These are phyloP conservation scores for Petrocephalus schoutedeni DNA, from an alignment of 2,797 vertebrate species.

Conservation along the genomic window DNA sequence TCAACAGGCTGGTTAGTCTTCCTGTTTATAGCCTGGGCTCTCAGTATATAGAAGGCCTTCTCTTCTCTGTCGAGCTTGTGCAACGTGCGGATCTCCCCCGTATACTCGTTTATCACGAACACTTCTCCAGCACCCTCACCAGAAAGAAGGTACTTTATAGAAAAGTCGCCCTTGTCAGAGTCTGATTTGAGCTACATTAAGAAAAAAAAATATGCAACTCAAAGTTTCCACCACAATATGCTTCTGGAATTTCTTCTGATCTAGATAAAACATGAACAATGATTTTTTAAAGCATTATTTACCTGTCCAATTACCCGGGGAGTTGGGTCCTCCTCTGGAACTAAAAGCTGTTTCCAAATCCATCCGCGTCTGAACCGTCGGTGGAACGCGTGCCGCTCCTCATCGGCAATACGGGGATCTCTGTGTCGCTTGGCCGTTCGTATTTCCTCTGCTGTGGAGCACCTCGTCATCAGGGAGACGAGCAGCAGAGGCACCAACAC, in stretches of 20 bases:
- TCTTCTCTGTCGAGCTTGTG: constrained; percentile 81
- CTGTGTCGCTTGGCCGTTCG: constrained; percentile 39
- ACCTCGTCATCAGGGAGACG: constrained; percentile 51
- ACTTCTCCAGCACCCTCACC: constrained; percentile 76
- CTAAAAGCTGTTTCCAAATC: constrained; percentile 80
- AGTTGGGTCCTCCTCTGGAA: constrained; percentile 72
- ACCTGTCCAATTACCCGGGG: constrained; percentile 79
- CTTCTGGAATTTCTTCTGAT: neutral
- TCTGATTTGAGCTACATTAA: constrained; percentile 74
- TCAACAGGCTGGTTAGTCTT: constrained; percentile 70
- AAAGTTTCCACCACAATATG: neutral
- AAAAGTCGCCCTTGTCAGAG: constrained; percentile 66
- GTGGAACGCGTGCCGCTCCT: constrained; percentile 39
- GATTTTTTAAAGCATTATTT: constrained; percentile 32
- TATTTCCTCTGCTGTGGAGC: constrained; percentile 45
- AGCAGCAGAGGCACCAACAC: constrained; percentile 51
- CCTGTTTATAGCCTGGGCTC: constrained; percentile 74
- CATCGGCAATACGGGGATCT: constrained; percentile 43
- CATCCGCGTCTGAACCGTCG: constrained; percentile 69
- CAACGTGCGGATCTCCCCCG: constrained; percentile 68
- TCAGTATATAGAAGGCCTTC: constrained; percentile 75
- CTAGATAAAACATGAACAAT: neutral
- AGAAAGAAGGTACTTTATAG: constrained; percentile 70
- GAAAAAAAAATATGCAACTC: neutral
- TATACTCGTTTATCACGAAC: constrained; percentile 72